These are phyloP conservation scores for Lissonota sp. DNA, from an alignment of 2,888 invertebrate species.

Conservation along the genomic window DNA sequence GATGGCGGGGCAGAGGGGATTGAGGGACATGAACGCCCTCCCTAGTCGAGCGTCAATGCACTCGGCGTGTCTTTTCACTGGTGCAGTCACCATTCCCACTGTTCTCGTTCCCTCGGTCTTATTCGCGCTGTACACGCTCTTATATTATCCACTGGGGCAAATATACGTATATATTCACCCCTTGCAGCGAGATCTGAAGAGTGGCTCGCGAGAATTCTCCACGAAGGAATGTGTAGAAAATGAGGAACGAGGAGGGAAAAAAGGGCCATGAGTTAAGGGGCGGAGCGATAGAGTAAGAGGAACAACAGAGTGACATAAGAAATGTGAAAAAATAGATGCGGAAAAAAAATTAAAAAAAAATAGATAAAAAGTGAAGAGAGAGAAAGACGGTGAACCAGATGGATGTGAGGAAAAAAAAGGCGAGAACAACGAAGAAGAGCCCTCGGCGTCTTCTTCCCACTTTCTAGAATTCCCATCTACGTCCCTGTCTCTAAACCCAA, in stretches of 20 bases:
- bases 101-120: conserved; percentile 6
- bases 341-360: conserved; percentile 25
- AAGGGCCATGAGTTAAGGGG: conserved; percentile 38
- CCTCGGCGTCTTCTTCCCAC: conserved; percentile 70
- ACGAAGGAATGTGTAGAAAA: conserved; percentile 27
- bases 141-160: conserved; percentile 29
- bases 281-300: conserved; percentile 24
- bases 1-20: background rate
- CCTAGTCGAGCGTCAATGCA: conserved; percentile 53
- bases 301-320: conserved; percentile 35
- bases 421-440: conserved; percentile 60
- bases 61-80: conserved; percentile 37
- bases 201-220: conserved; percentile 36
- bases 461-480: conserved; percentile 63
- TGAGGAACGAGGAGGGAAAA: conserved; percentile 44
- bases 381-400: conserved; percentile 17
- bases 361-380: conserved; percentile 5
- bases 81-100: conserved; percentile 16
- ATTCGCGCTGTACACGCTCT: conserved; percentile 17
- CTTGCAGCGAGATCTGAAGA: conserved; percentile 34
- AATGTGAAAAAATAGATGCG: conserved; percentile 45
- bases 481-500: conserved; percentile 45
- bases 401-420: conserved; percentile 31
- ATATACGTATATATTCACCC: conserved; percentile 4
- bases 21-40: background rate